phyloP scores from a whole-genome alignment of 2,888 invertebrate species.

The Volucella bombylans region DNA sequence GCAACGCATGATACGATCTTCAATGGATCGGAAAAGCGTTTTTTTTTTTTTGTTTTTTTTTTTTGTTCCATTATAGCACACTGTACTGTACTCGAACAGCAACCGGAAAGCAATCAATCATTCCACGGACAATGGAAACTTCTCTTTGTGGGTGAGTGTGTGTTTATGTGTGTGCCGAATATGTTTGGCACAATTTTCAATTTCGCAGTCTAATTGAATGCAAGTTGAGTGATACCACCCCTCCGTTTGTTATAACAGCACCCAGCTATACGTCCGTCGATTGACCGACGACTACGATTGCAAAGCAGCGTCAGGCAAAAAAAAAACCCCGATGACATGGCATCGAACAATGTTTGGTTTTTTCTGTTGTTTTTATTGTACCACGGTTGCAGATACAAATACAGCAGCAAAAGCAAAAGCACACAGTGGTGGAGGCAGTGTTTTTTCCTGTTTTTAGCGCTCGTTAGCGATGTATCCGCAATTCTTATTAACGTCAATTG shows the following conservation, averaged over 20 bases:
- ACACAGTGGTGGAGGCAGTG: slow-evolving; percentile 16
- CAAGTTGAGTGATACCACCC: slow-evolving; percentile 38
- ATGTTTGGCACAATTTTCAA: slow-evolving; percentile 71
- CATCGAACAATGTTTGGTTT: slow-evolving; percentile 42
- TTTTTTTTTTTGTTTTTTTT: slow-evolving; percentile 13
- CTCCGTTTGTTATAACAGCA: neutral
- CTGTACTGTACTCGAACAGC: neutral
- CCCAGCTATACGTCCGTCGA: too few species aligned
- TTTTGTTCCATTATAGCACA: slow-evolving; percentile 55
- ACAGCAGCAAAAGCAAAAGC: neutral
- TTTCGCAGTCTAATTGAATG: slow-evolving; percentile 64
- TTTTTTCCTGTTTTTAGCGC: slow-evolving; percentile 60
- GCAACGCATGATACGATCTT: slow-evolving; percentile 64
- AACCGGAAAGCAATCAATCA: slow-evolving; percentile 73
- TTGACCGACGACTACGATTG: neutral
- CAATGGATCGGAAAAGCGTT: slow-evolving; percentile 70
- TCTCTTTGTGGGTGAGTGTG: slow-evolving; percentile 15
- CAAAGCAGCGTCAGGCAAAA: slow-evolving; percentile 11
- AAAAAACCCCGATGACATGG: slow-evolving; percentile 56
- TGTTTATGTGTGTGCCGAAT: slow-evolving; percentile 31
- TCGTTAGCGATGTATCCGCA: slow-evolving; percentile 57
- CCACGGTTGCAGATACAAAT: too few species aligned
- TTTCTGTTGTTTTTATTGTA: slow-evolving; percentile 13
- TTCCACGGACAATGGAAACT: slow-evolving; percentile 66
- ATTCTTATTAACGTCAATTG: slow-evolving; percentile 67